Conservation (phyloP, 2,888 invertebrate species). For the Pristionchus exspectatus region DNA sequence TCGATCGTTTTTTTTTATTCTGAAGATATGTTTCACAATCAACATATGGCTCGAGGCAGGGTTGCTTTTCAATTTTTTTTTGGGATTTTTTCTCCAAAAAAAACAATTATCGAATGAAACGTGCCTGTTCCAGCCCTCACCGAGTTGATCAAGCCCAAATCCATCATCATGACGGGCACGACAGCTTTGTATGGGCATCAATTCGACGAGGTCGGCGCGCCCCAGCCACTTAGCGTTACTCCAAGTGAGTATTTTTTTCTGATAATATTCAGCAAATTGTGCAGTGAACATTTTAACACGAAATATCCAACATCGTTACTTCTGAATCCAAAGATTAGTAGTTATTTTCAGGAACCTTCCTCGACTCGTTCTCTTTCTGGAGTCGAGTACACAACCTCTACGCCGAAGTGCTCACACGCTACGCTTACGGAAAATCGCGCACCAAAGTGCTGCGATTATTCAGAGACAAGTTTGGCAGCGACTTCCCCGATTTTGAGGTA, state of each 20-base stretch:
- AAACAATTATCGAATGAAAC: neutral
- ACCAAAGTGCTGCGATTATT: slow-evolving; percentile 15
- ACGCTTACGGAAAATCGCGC: neutral
- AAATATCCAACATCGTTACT: neutral
- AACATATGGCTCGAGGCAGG: too few species aligned
- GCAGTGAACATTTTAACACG: too few species aligned
- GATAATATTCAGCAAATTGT: neutral
- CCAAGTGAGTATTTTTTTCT: neutral
- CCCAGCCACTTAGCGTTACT: neutral
- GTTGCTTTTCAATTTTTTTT: neutral
- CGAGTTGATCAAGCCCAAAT: slow-evolving; percentile 47
- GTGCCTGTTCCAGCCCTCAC: neutral
- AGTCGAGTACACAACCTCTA: slow-evolving; percentile 15
- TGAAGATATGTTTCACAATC: too few species aligned
- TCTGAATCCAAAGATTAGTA: neutral
- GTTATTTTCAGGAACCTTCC: neutral
- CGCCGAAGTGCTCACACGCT: neutral
- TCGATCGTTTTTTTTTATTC: too few species aligned
- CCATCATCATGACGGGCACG: slow-evolving; percentile 33
- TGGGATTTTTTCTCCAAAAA: neutral
- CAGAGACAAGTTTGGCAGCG: slow-evolving; percentile 2
- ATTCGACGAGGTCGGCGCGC: slow-evolving; percentile 31
- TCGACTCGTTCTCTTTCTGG: slow-evolving; percentile 5
- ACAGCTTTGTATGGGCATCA: neutral
- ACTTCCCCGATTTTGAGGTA: slow-evolving; percentile 39